Percentiles rank a stretch among this genome's conserved stretches.
Evolutionary conservation across 1,140 invertebrate species (phyloP).

Genomic region (Eumaeus atala): DNA sequence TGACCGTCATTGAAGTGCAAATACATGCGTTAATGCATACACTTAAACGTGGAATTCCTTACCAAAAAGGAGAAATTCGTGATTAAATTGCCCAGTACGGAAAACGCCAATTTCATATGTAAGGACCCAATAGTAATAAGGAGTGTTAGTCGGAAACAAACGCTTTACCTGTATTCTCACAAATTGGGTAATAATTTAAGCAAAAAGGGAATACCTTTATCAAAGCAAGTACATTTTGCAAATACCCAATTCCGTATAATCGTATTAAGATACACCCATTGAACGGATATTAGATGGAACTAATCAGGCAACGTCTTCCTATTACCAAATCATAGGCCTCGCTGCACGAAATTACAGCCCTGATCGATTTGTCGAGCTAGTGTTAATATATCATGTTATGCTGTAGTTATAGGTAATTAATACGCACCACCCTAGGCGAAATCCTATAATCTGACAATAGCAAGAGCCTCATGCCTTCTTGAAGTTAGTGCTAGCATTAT

Average conservation of each 20-base stretch:
- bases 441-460: background rate
- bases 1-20: too few species aligned
- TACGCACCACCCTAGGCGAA: background rate
- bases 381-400: background rate
- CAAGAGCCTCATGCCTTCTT: background rate
- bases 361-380: slow-evolving; percentile 17
- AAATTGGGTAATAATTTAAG: too few species aligned
- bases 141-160: too few species aligned
- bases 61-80: too few species aligned
- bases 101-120: too few species aligned
- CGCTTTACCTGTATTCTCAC: too few species aligned
- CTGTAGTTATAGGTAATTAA: slow-evolving; percentile 6
- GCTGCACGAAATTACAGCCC: slow-evolving; percentile 19
- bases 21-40: too few species aligned
- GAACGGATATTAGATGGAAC: slow-evolving; percentile 20
- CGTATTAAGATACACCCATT: slow-evolving; percentile 17
- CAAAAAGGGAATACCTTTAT: background rate
- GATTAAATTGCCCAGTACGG: too few species aligned
- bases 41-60: too few species aligned
- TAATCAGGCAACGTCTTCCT: slow-evolving; percentile 18
- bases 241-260: slow-evolving; percentile 13
- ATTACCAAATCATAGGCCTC: slow-evolving; percentile 21
- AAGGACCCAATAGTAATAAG: too few species aligned
- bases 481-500: background rate
- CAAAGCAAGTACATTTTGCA: slow-evolving; percentile 3